These are phyloP conservation scores for Tetramorium simillimum DNA, from an alignment of 1,140 invertebrate genomes.

Conservation along the genomic window DNA sequence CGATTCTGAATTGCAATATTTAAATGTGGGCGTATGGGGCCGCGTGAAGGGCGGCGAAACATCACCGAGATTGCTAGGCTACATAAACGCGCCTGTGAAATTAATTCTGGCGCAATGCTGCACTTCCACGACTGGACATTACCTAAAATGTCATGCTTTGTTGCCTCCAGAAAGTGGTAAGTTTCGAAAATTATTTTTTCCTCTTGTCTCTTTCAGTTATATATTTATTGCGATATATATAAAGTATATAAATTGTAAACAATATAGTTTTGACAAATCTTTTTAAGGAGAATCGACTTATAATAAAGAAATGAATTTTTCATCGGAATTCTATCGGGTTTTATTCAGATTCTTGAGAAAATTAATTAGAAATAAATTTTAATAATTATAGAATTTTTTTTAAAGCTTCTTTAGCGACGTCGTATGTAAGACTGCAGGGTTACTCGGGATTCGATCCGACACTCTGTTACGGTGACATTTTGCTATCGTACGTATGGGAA, in stretches of 20 bases:
- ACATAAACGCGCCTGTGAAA: slow-evolving; percentile 92
- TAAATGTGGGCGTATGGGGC: slow-evolving; percentile 94
- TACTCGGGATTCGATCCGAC: slow-evolving; percentile 95
- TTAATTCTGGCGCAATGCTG: slow-evolving; percentile 92
- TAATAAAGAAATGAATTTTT: slow-evolving; percentile 29
- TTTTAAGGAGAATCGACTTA: background rate
- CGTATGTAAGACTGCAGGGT: slow-evolving; percentile 81
- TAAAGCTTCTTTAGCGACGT: slow-evolving; percentile 89
- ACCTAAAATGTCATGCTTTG: slow-evolving; percentile 91
- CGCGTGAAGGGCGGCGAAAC: slow-evolving; percentile 86
- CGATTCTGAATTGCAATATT: slow-evolving; percentile 89
- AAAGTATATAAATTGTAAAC: background rate
- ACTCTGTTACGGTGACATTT: slow-evolving; percentile 95
- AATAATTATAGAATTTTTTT: slow-evolving; percentile 61
- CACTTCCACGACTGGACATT: slow-evolving; percentile 92
- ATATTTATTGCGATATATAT: slow-evolving; percentile 6
- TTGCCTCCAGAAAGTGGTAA: slow-evolving; percentile 89
- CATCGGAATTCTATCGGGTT: background rate
- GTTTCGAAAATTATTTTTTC: slow-evolving; percentile 20
- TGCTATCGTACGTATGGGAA: slow-evolving; percentile 93
- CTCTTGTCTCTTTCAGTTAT: background rate
- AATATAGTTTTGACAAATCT: background rate
- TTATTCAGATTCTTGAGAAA: background rate
- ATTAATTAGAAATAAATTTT: background rate
- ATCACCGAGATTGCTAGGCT: slow-evolving; percentile 90